A percentile compares a stretch with the other conserved stretches of the same genome.
phyloP scores from a whole-genome alignment of 2,113 vertebrate species.

The Sinosuthora webbiana region DNA sequence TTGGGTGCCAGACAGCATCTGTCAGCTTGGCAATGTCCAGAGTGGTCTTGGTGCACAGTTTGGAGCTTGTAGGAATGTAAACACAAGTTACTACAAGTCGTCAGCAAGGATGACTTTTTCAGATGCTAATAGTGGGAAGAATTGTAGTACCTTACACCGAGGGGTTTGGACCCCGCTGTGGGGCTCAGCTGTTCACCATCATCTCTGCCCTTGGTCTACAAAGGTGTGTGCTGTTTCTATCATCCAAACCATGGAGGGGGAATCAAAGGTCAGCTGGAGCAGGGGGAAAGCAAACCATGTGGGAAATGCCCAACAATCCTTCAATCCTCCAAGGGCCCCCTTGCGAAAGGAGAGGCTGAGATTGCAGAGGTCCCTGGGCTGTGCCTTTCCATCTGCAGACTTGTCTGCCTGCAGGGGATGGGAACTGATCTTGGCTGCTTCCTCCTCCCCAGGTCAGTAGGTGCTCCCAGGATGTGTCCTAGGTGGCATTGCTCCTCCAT shows the following conservation, averaged over 20 bases:
- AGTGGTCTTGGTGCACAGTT: neutral
- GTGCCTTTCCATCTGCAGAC: neutral
- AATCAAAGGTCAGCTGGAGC: neutral
- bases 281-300: accelerated
- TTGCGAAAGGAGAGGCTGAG: neutral
- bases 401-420: neutral
- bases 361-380: neutral
- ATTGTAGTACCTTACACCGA: neutral
- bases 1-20: neutral
- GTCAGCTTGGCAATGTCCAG: neutral
- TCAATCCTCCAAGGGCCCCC: neutral
- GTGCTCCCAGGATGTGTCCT: neutral
- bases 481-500: neutral
- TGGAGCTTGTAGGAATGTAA: neutral
- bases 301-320: neutral
- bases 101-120: neutral
- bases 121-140: neutral
- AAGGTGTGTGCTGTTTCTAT: accelerated
- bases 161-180: neutral
- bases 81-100: neutral
- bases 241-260: neutral
- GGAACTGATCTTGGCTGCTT: neutral
- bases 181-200: neutral
- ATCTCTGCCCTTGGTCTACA: neutral
- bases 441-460: neutral